phyloP scores from a whole-genome alignment of 2,888 invertebrate genomes.

The Pollenia labialis region DNA sequence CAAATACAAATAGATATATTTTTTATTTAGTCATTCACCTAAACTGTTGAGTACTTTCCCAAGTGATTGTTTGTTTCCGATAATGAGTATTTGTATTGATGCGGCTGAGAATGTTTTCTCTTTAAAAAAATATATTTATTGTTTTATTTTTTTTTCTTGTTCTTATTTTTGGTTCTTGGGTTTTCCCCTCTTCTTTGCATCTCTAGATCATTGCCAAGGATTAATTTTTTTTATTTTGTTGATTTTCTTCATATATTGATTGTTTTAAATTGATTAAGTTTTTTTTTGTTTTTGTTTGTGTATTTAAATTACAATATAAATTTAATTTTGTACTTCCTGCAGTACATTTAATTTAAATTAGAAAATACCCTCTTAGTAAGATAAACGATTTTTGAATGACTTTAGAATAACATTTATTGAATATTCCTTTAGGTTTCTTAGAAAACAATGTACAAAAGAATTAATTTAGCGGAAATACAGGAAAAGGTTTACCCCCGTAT shows the following conservation, averaged over 20 bases:
- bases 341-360: background rate
- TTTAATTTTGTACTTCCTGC: conserved; percentile 17
- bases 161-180: background rate
- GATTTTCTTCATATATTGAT: conserved; percentile 22
- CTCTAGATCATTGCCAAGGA: conserved; percentile 71
- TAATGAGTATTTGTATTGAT: conserved; percentile 57
- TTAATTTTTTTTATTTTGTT: conserved; percentile 34
- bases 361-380: background rate
- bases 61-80: conserved; percentile 53
- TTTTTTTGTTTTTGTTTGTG: conserved; percentile 5
- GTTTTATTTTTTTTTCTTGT: conserved; percentile 2
- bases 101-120: conserved; percentile 32
- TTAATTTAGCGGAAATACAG: too few relatives aligned
- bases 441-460: too few relatives aligned
- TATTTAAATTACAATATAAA: conserved; percentile 34
- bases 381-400: background rate
- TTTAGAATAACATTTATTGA: background rate
- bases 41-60: conserved; percentile 16
- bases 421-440: too few relatives aligned
- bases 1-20: too few relatives aligned
- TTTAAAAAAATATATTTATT: conserved; percentile 8
- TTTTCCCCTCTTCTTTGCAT: conserved; percentile 11
- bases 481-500: too few relatives aligned
- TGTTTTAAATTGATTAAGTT: conserved; percentile 57
- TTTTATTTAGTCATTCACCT: conserved; percentile 22